These are phyloP conservation scores for Hydrolagus affinis DNA, from an alignment of 2,113 vertebrate genomes.

Conservation along the genomic window DNA sequence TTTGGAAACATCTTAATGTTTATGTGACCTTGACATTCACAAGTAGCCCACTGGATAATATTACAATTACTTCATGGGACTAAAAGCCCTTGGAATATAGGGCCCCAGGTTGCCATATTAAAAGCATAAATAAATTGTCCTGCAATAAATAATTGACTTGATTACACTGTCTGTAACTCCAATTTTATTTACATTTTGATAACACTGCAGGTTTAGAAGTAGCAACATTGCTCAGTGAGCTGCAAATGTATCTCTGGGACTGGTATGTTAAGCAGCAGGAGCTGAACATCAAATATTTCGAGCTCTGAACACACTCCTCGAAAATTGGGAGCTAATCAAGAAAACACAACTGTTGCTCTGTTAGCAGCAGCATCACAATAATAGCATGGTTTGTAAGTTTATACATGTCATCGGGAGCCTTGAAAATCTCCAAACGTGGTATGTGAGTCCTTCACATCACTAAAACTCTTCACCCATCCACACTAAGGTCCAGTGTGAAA, in stretches of 20 bases:
- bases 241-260: constrained; percentile 7
- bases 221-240: constrained; percentile 15
- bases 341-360: constrained; percentile 22
- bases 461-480: too few species aligned
- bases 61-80: too few species aligned
- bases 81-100: background rate
- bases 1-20: too few species aligned
- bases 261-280: constrained; percentile 29
- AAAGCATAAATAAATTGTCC: background rate
- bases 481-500: background rate
- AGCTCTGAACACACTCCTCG: constrained; percentile 2
- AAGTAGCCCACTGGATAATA: too few species aligned
- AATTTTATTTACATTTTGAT: constrained; percentile 30
- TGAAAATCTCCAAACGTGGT: constrained; percentile 12
- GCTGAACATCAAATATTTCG: constrained; percentile 20
- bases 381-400: constrained; percentile 21
- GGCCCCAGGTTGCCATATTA: background rate
- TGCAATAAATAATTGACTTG: constrained; percentile 17
- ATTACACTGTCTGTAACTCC: constrained; percentile 8
- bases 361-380: constrained; percentile 13
- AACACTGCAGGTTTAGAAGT: constrained; percentile 21
- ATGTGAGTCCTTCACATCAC: constrained; percentile 2
- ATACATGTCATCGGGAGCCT: background rate
- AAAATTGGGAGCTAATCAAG: constrained; percentile 31
- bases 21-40: too few species aligned